Evolutionary conservation across 2,888 invertebrate genomes (phyloP).

Genomic region (Hemistola chrysoprasaria): DNA sequence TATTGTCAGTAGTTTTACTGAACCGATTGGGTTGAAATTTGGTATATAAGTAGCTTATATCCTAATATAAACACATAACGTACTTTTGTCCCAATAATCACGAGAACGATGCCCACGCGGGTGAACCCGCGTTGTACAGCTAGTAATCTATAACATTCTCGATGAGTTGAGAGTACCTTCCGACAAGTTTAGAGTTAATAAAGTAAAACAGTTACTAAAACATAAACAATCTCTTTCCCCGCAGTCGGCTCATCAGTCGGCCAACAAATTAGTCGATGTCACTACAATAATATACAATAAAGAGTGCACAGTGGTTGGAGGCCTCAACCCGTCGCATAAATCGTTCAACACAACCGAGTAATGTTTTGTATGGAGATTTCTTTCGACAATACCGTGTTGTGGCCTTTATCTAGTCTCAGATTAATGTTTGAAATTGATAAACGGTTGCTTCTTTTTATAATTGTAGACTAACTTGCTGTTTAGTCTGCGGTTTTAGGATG

Average conservation of each 20-base stretch:
- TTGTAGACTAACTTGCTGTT: constrained; percentile 28
- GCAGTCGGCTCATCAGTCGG: constrained; percentile 75
- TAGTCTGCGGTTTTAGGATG: constrained; percentile 14
- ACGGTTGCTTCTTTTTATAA: constrained; percentile 45
- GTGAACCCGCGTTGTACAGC: too few species aligned
- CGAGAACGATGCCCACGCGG: too few species aligned
- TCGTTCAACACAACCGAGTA: constrained; percentile 75
- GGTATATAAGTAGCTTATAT: too few species aligned
- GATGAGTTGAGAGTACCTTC: constrained; percentile 14
- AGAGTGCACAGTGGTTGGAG: constrained; percentile 60
- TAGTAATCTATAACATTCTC: too few species aligned
- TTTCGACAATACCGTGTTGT: constrained; percentile 73
- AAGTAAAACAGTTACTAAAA: constrained; percentile 53
- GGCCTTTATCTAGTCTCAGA: constrained; percentile 77
- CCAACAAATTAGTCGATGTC: constrained; percentile 81
- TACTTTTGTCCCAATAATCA: too few species aligned
- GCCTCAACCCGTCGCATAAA: constrained; percentile 73
- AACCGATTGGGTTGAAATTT: too few species aligned
- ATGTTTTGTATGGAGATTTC: constrained; percentile 83
- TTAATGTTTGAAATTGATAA: constrained; percentile 75
- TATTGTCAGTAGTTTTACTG: too few species aligned
- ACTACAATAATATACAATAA: constrained; percentile 81
- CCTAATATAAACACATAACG: too few species aligned
- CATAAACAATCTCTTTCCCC: constrained; percentile 71
- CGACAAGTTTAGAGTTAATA: constrained; percentile 52